Evolutionary conservation across 2,888 invertebrate genomes (phyloP).

Genomic region (Ectemnius cavifrons): DNA sequence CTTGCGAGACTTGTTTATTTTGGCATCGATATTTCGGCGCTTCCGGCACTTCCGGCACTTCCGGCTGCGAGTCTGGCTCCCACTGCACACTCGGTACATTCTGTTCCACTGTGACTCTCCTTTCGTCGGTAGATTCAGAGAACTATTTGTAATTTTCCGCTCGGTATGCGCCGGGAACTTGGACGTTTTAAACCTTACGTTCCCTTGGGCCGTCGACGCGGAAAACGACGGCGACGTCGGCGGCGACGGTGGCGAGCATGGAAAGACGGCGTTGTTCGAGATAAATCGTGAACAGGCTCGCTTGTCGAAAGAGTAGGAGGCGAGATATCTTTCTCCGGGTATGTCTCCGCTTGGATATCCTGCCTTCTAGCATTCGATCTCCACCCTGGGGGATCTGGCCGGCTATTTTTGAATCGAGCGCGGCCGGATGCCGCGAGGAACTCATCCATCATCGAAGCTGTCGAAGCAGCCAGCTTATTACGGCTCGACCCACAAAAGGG

Average conservation of each 20-base stretch:
- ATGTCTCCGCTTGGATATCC: no score
- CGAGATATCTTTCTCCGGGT: background rate
- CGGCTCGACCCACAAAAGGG: no score
- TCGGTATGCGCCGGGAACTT: slow-evolving; percentile 55
- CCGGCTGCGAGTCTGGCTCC: slow-evolving; percentile 22
- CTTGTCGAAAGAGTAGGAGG: background rate
- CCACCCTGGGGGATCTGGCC: no score
- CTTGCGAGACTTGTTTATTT: slow-evolving; percentile 25
- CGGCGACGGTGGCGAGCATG: slow-evolving; percentile 51
- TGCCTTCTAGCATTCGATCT: no score
- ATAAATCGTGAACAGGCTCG: slow-evolving; percentile 19
- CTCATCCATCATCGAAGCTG: no score
- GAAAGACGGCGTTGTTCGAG: slow-evolving; percentile 26
- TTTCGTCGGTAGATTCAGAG: slow-evolving; percentile 27
- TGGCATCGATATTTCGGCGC: slow-evolving; percentile 17
- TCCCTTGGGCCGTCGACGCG: slow-evolving; percentile 47
- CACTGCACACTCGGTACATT: background rate
- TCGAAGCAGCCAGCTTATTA: no score
- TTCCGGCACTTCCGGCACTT: slow-evolving; percentile 16
- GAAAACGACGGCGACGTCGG: slow-evolving; percentile 44
- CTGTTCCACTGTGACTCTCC: background rate
- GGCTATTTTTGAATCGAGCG: no score
- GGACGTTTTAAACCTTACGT: slow-evolving; percentile 54
- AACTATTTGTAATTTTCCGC: slow-evolving; percentile 68
- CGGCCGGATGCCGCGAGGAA: no score